phyloP scores from a whole-genome alignment of 1,140 invertebrate genomes.

The Ooceraea biroi region DNA sequence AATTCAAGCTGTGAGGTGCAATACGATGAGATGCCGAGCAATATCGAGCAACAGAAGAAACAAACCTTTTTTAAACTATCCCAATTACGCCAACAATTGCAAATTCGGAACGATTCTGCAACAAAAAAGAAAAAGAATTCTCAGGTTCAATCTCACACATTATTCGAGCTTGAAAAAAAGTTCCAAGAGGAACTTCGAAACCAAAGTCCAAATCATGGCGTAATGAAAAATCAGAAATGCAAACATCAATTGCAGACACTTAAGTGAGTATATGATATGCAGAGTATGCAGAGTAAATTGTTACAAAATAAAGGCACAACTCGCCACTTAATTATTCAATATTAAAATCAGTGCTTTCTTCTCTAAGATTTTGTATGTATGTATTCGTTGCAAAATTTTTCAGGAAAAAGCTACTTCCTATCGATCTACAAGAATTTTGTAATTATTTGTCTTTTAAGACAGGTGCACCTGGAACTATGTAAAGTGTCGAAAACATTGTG shows the following conservation, averaged over 20 bases:
- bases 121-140: not conserved
- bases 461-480: conserved; percentile 62
- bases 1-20: not conserved
- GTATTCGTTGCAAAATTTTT: not conserved
- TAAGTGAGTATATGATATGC: not conserved
- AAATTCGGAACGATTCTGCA: not conserved
- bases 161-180: not conserved
- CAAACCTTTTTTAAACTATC: not conserved
- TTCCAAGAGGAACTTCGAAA: conserved; percentile 1
- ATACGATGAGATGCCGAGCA: not conserved
- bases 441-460: conserved; percentile 45
- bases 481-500: conserved; percentile 31
- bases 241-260: conserved; percentile 29
- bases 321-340: too few species aligned
- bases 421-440: conserved; percentile 10
- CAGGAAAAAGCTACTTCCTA: not conserved
- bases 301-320: conserved; percentile 1
- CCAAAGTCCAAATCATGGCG: not conserved
- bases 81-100: not conserved
- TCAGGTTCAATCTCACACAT: not conserved
- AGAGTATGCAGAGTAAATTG: not conserved
- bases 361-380: too few species aligned
- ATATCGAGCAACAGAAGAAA: not conserved
- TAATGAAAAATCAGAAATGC: not conserved
- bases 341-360: too few species aligned